Conservation (phyloP, 2,113 vertebrate species). For the Ranitomeya variabilis region DNA sequence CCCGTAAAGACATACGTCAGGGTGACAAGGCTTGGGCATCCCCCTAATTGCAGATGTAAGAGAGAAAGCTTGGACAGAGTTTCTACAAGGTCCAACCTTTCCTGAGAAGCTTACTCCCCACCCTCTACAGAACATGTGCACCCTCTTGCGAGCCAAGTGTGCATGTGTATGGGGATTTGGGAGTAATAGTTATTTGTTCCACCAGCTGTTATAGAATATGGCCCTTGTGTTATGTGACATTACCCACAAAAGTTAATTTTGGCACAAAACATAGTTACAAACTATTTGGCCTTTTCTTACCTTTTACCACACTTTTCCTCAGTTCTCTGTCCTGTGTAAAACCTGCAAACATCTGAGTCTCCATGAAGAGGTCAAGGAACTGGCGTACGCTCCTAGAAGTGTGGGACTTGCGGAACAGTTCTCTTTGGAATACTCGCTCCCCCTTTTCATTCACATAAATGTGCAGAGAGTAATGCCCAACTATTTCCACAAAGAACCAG, state of each 20-base stretch:
- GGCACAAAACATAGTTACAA: neutral
- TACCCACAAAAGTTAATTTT: neutral
- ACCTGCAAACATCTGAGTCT: constrained; percentile 97
- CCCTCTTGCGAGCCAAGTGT: no score
- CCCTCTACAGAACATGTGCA: no score
- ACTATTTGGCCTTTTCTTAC: constrained; percentile 65
- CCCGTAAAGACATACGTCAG: no score
- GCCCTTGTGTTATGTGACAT: no score
- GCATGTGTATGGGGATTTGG: no score
- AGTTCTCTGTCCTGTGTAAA: constrained; percentile 97
- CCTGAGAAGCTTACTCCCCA: no score
- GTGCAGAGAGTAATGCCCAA: constrained; percentile 93
- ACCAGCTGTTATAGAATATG: no score
- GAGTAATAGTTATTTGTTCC: no score
- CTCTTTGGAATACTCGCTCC: constrained; percentile 82
- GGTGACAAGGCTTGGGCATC: no score
- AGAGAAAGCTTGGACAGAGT: no score
- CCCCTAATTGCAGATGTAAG: no score
- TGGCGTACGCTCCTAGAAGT: constrained; percentile 85
- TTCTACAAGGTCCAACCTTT: no score
- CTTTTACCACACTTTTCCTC: constrained; percentile 82
- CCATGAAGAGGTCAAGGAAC: constrained; percentile 96
- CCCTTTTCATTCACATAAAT: constrained; percentile 82
- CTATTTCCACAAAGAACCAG: constrained; percentile 90
- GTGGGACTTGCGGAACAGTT: constrained; percentile 88